These are phyloP conservation scores for Dicrurus megarhynchus DNA, from an alignment of 2,113 vertebrate species.

Conservation along the genomic window DNA sequence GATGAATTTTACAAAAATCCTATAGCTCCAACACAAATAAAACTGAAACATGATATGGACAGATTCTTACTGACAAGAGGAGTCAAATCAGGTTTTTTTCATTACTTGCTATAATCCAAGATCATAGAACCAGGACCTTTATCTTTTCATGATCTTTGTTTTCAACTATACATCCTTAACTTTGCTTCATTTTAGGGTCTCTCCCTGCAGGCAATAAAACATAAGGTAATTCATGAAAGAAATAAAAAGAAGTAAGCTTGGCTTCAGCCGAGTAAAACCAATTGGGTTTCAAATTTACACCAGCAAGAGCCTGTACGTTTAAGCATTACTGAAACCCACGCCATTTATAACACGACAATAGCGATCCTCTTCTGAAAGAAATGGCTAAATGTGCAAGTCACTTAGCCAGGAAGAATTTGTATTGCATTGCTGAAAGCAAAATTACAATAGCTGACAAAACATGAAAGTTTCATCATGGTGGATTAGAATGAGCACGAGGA, in stretches of 20 bases:
- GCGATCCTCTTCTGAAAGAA: conserved; percentile 68
- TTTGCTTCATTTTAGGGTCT: conserved; percentile 32
- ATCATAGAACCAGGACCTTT: conserved; percentile 7
- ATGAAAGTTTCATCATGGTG: conserved; percentile 73
- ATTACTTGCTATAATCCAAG: not conserved
- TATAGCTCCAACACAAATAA: not conserved
- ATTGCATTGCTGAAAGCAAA: conserved; percentile 75
- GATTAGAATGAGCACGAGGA: conserved; percentile 65
- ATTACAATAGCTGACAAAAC: conserved; percentile 81
- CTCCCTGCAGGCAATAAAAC: conserved; percentile 49
- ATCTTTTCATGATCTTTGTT: conserved; percentile 39
- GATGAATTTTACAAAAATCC: not conserved
- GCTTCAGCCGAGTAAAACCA: conserved; percentile 64
- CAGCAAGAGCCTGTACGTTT: conserved; percentile 62
- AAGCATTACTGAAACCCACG: conserved; percentile 62
- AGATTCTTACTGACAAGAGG: not conserved
- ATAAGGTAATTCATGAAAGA: conserved; percentile 67
- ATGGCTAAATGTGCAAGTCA: conserved; percentile 65
- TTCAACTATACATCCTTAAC: conserved; percentile 25
- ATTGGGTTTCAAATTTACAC: conserved; percentile 62
- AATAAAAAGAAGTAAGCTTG: conserved; percentile 52
- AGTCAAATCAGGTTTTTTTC: not conserved
- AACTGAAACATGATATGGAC: not conserved
- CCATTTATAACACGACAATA: conserved; percentile 65
- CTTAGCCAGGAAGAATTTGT: conserved; percentile 69